Conservation (phyloP, 2,797 vertebrate genomes). For the Enteromius radiatus region DNA sequence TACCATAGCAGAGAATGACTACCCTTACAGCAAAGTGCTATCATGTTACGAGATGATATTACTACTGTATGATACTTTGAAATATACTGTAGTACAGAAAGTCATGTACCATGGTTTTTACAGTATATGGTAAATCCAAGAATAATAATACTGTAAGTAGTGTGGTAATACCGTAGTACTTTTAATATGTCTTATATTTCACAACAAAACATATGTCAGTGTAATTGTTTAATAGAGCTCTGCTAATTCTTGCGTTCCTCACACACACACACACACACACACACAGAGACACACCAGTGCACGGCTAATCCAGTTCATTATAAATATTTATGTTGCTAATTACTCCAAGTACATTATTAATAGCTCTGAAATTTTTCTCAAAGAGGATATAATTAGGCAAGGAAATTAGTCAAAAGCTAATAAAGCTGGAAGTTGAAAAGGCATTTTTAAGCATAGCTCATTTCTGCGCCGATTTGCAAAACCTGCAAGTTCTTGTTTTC, state of each 20-base stretch:
- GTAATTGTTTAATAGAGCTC: constrained; percentile 20
- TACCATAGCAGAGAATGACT: neutral
- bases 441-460: constrained; percentile 74
- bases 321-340: constrained; percentile 81
- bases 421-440: constrained; percentile 76
- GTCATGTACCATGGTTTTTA: neutral
- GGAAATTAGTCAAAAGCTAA: constrained; percentile 82
- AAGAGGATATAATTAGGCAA: constrained; percentile 78
- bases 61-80: neutral
- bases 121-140: neutral
- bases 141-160: neutral
- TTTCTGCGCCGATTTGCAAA: constrained; percentile 18
- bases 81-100: neutral
- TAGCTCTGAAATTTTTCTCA: constrained; percentile 77
- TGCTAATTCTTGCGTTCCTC: constrained; percentile 3
- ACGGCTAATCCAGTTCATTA: constrained; percentile 68
- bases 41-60: neutral
- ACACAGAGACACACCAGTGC: constrained; percentile 49
- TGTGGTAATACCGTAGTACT: neutral
- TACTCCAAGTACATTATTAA: constrained; percentile 82
- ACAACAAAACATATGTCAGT: neutral
- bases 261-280: neutral
- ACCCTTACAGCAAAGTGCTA: neutral
- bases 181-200: neutral
- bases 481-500: constrained; percentile 21